Percentiles rank a stretch among this genome's conserved stretches.
phyloP scores from a whole-genome alignment of 2,797 vertebrate genomes.

The Pithecia hirsuta region DNA sequence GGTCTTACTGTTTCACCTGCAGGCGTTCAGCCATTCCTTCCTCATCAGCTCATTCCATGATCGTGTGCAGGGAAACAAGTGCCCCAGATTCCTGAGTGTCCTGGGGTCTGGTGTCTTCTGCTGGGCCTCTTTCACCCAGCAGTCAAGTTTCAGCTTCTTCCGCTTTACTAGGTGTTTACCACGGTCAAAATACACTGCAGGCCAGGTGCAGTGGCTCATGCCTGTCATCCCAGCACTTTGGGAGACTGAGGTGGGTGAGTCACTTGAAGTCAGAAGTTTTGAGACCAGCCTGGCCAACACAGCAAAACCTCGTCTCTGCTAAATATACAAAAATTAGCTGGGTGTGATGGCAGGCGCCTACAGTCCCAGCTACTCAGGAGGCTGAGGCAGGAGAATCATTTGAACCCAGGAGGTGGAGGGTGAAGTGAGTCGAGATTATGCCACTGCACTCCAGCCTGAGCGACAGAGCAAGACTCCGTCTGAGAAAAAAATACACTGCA shows the following conservation, averaged over 20 bases:
- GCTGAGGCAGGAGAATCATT: neutral
- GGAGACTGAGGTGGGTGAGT: neutral
- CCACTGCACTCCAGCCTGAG: neutral
- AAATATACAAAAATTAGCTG: neutral
- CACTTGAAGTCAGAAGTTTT: neutral
- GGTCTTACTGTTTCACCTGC: neutral
- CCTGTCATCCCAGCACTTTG: neutral
- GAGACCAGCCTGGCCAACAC: neutral
- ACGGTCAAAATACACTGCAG: too few relatives aligned
- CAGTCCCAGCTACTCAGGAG: neutral
- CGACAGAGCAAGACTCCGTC: neutral
- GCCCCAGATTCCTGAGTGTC: too few relatives aligned
- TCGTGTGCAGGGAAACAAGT: neutral
- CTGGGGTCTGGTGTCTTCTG: rapidly evolving
- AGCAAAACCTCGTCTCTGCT: neutral
- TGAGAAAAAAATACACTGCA: neutral
- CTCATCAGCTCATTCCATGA: neutral
- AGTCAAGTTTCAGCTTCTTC: neutral
- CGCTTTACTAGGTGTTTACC: neutral
- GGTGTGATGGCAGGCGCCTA: neutral
- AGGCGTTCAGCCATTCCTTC: neutral
- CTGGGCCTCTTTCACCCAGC: neutral
- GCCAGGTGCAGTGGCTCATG: too few relatives aligned
- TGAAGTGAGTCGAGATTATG: neutral
- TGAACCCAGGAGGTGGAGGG: neutral